A percentile compares a stretch with the other conserved stretches of the same genome.
phyloP scores from a whole-genome alignment of 2,797 vertebrate species.

The Rhadinocentrus ornatus region DNA sequence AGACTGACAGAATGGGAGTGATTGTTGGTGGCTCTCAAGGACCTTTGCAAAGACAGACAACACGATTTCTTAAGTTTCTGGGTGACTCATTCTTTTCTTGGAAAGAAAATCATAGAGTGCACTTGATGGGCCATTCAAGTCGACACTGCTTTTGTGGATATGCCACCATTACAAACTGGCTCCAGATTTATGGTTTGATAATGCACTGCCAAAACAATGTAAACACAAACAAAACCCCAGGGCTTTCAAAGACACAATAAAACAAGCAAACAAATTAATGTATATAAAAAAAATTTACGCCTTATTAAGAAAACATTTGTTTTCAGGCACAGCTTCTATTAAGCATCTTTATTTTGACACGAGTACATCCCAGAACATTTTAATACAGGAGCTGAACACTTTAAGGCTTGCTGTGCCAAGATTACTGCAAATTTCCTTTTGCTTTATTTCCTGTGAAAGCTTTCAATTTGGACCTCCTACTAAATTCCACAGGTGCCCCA shows the following conservation, averaged over 20 bases:
- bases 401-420: conserved; percentile 24
- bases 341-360: conserved; percentile 25
- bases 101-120: conserved; percentile 56
- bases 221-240: conserved; percentile 53
- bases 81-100: conserved; percentile 75
- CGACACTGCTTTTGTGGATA: conserved; percentile 64
- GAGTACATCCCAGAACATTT: conserved; percentile 20
- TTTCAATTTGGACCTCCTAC: conserved; percentile 30
- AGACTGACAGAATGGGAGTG: conserved; percentile 58
- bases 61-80: conserved; percentile 57
- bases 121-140: conserved; percentile 68
- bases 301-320: conserved; percentile 40
- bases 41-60: conserved; percentile 45
- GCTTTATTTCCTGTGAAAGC: conserved; percentile 23
- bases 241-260: conserved; percentile 47
- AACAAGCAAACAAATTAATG: conserved; percentile 50
- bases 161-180: conserved; percentile 54
- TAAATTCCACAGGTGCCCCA: conserved; percentile 27
- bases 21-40: conserved; percentile 34
- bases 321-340: conserved; percentile 41
- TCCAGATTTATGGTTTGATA: conserved; percentile 47
- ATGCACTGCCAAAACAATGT: conserved; percentile 46
- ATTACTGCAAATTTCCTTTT: conserved; percentile 26
- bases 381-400: conserved; percentile 26
- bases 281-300: conserved; percentile 59